These are phyloP conservation scores for Sisor rabdophorus DNA, from an alignment of 2,113 vertebrate genomes.

Conservation along the genomic window DNA sequence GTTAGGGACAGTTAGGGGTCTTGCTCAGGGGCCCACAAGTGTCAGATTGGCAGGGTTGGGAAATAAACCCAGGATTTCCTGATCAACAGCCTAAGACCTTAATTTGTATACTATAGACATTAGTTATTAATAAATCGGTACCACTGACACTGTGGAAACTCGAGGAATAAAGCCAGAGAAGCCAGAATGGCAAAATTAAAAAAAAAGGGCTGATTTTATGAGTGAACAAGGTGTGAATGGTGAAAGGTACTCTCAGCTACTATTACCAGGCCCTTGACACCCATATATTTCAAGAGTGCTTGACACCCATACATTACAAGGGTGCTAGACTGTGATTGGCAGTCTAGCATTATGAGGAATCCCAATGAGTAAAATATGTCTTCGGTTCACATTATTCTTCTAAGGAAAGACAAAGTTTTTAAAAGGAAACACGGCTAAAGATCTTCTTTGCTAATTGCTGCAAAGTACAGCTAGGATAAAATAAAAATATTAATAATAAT, in stretches of 20 bases:
- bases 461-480: neutral
- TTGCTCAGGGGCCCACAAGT: too few relatives aligned
- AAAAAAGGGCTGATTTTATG: neutral
- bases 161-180: neutral
- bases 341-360: neutral
- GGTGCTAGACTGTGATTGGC: slow-evolving; percentile 11
- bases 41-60: too few relatives aligned
- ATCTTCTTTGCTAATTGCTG: neutral
- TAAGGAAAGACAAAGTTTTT: neutral
- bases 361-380: neutral
- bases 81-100: too few relatives aligned
- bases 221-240: slow-evolving; percentile 16
- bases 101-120: too few relatives aligned
- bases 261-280: neutral
- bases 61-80: too few relatives aligned
- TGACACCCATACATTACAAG: neutral
- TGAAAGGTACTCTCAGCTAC: neutral
- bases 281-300: slow-evolving; percentile 17
- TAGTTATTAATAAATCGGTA: too few relatives aligned
- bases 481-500: too few relatives aligned
- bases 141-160: neutral
- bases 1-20: too few relatives aligned
- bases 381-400: neutral
- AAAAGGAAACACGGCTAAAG: neutral
- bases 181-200: neutral